Percentiles rank a stretch among this genome's conserved stretches.
phyloP scores from a whole-genome alignment of 1,140 invertebrate genomes.

The Callitettix versicolor region DNA sequence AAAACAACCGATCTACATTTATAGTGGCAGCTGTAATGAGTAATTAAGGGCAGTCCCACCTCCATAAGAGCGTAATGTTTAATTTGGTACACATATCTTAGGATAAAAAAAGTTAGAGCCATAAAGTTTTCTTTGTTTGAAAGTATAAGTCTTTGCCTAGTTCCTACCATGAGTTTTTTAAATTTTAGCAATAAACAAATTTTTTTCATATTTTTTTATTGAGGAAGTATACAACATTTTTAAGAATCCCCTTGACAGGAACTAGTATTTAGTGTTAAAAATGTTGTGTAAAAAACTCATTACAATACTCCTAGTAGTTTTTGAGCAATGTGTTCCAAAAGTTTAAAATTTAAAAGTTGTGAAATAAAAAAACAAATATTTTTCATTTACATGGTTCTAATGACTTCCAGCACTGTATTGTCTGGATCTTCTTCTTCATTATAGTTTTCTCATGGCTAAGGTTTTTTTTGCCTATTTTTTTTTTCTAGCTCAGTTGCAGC shows the following conservation, averaged over 20 bases:
- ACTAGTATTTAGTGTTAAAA: neutral
- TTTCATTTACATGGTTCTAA: neutral
- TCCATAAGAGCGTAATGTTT: conserved; percentile 3
- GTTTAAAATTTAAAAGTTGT: neutral
- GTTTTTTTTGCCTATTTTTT: conserved; percentile 4
- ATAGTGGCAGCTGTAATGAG: no score
- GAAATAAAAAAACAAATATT: neutral
- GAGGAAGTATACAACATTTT: neutral
- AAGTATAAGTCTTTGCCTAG: neutral
- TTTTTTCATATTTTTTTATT: neutral
- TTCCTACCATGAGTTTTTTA: neutral
- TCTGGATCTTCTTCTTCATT: conserved; percentile 8
- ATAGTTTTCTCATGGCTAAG: conserved; percentile 1
- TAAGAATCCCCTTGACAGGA: neutral
- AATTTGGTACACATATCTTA: neutral
- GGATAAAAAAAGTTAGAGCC: neutral
- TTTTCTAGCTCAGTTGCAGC: conserved; percentile 4
- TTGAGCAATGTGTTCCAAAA: conserved; percentile 1
- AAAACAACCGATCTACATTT: no score
- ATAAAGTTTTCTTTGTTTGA: neutral
- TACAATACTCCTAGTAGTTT: neutral
- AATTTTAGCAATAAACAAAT: neutral
- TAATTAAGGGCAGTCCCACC: neutral
- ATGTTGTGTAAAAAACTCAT: neutral
- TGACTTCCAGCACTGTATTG: conserved; percentile 7